Base-by-base conservation (phyloP, 2,113 vertebrate genomes). In the Micronisus gabar region DNA sequence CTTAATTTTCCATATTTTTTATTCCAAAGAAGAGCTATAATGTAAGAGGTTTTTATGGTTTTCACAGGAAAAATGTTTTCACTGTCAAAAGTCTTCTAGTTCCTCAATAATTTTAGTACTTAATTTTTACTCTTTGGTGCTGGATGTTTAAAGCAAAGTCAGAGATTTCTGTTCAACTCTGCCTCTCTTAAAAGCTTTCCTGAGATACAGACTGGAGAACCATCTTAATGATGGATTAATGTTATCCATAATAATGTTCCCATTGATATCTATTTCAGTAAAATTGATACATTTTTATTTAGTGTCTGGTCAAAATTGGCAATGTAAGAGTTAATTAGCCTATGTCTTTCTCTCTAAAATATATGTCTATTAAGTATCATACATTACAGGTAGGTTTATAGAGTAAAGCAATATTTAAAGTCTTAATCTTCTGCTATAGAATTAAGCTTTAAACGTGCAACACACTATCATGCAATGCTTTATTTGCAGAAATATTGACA, bases 21-120 rank as follows among this genome's bases (percentile, higher is more conserved):
- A 11, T 32, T 62, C 17, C 53, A 30, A 21, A 61, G 27, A 38
- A 29, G 34, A 53, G 23, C 34, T 45, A 0, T 9, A 13, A 40
- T 0, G 1, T 32, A 15, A 32, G 20, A 13, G 13, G 1, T 4
- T 8, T 55, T 71, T 6, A 32, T 13, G 21, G 18, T 4, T 66
- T 56, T 40, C 50, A 23, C 16, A 43, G 8, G 19, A 38, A 41
- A 63, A 66, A 45, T 0, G 0, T 50, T 41, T 45, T 50, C 21
- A 17, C 27, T 53, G 29, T 45, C 70, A 62, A 55, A 79, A 76
- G 29, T 21, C 36, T 47, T 34, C 14, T 25, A 61, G 36, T 47
- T 38, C 25, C 63, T 52, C 34, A 11, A 2, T 45, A 13, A 16
- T 48, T 58, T n/a, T 38, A 11, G 13, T 29, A 9, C 20, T 52